Evolutionary conservation across 2,888 invertebrate genomes (phyloP), one percentile per base, ranked within the genome.

Genomic region (Dermolepida albohirtum): DNA sequence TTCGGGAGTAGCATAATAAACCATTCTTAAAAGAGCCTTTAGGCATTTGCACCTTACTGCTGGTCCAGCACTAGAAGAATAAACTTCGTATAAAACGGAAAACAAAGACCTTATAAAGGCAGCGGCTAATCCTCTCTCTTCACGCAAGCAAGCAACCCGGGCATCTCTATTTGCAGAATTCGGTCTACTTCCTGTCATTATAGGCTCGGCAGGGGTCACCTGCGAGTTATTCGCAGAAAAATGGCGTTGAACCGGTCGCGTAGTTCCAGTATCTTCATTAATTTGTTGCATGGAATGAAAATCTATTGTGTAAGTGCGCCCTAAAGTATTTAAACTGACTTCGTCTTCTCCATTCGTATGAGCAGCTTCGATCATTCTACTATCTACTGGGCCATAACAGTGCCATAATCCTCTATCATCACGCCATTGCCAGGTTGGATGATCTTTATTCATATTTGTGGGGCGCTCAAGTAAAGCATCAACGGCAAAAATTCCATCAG

Each of bases 11-110:
- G 96, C 95, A 82, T 97, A 98, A 85, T 94, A 97, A 2, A 98
- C 95, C 92, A 98, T 98, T 70, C 98, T 90, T 65, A 99, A 87
- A 70, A 99, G 89, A 5, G 98, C 98, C 79, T 97, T 92, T 70
- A 99, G 89, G 80, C 98, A 98, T 85, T 97, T 97, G 85, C 97
- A 97, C 76, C 98, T 91, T 29, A 99, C 97, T 70, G 97, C 95
- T 29, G 98, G 97, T 7, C 98, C 98, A 64, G 98, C 98, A 70
- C 97, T 97, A 76, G 96, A 96, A 83, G 96, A 97, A 85, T 99
- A 99, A 65, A 99, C 97, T 86, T 99, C 98, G 84, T 98, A 98
- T 51, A 99, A 87, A 27, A 98, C 95, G 49, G 94, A 93, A 83
- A 98, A 96, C 70, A 99, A 86, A 47, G 96, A 94, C 40, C 81